phyloP scores from a whole-genome alignment of 2,888 invertebrate species.

The Epiperipatus broadwayi region DNA sequence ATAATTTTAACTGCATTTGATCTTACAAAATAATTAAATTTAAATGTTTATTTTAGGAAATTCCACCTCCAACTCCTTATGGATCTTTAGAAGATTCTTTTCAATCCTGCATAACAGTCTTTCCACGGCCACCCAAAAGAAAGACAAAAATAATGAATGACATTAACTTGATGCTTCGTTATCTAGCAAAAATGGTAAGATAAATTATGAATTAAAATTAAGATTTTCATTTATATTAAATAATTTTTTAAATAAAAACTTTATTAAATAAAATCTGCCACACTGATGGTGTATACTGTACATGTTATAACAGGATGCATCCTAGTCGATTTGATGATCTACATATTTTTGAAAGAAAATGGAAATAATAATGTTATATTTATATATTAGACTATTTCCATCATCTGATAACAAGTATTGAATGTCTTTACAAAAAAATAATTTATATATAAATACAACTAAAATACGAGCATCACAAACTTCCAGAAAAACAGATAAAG shows the following conservation, averaged over 20 bases:
- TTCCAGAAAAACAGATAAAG: too few species aligned
- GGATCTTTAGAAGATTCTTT: constrained; percentile 58
- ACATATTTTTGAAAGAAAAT: too few species aligned
- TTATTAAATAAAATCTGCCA: constrained; percentile 8
- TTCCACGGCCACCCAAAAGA: constrained; percentile 51
- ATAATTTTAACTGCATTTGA: neutral
- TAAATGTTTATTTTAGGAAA: constrained; percentile 28
- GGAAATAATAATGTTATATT: too few species aligned
- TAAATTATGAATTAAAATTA: constrained; percentile 8
- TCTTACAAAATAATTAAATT: constrained; percentile 5
- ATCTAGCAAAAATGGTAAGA: constrained; percentile 7
- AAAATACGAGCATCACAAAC: too few species aligned
- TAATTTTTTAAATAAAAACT: constrained; percentile 11
- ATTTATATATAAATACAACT: too few species aligned
- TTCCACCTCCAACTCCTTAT: constrained; percentile 49
- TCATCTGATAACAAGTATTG: too few species aligned
- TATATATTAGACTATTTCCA: too few species aligned
- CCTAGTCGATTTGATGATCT: too few species aligned
- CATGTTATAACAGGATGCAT: too few species aligned
- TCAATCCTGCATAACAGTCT: constrained; percentile 46
- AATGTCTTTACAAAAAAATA: too few species aligned
- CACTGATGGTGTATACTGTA: too few species aligned
- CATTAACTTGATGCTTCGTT: constrained; percentile 29
- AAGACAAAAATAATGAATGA: constrained; percentile 52
- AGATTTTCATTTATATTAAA: neutral